These are phyloP conservation scores for Sternotherus odoratus DNA, from an alignment of 2,797 vertebrate genomes.

Conservation along the genomic window DNA sequence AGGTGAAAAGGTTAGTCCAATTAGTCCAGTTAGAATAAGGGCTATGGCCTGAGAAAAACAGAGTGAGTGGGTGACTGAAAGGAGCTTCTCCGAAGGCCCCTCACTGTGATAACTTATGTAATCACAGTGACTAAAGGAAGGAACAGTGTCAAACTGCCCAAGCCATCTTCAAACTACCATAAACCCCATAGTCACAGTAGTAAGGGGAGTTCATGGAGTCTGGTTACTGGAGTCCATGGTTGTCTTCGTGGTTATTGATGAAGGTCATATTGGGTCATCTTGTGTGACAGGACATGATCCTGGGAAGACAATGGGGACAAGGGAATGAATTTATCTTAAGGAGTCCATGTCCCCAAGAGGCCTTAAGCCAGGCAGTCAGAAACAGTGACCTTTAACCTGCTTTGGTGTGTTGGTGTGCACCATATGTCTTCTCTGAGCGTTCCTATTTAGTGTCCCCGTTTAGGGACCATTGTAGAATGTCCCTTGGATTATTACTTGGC, in stretches of 20 bases:
- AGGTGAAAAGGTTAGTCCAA: no score
- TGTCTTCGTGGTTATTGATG: not conserved
- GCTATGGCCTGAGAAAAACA: not conserved
- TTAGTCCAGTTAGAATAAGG: not conserved
- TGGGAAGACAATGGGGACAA: not conserved
- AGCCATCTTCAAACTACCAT: not conserved
- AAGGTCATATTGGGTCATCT: not conserved
- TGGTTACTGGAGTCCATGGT: not conserved
- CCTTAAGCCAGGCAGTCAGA: not conserved
- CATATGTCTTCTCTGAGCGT: not conserved
- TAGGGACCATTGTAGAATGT: not conserved
- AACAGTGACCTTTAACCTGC: rapidly evolving
- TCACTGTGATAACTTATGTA: not conserved
- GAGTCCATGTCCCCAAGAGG: not conserved
- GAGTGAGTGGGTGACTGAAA: not conserved
- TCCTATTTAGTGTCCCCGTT: not conserved
- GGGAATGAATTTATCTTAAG: not conserved
- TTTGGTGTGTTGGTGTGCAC: not conserved
- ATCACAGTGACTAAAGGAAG: not conserved
- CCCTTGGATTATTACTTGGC: not conserved
- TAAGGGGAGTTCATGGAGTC: not conserved
- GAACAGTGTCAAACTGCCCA: not conserved
- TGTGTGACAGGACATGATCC: no score
- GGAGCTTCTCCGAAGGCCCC: not conserved
- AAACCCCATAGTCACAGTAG: not conserved